phyloP scores from a whole-genome alignment of 2,113 vertebrate genomes.

The Centropristis striata region DNA sequence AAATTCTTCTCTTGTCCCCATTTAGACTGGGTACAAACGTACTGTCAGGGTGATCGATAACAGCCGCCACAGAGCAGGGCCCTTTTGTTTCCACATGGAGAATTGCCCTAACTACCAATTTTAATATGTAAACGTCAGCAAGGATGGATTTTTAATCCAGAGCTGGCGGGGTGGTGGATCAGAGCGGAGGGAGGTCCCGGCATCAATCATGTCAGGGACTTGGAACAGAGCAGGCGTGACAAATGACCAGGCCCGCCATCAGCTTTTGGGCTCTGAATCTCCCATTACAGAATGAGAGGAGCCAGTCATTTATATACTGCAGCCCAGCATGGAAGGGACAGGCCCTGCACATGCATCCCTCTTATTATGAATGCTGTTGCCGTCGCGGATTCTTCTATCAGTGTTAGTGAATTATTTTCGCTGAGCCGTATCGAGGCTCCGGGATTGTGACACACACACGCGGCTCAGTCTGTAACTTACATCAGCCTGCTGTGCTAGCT shows the following conservation, averaged over 20 bases:
- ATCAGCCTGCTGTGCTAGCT: conserved; percentile 9
- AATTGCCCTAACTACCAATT: conserved; percentile 75
- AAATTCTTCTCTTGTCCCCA: conserved; percentile 24
- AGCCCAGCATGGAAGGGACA: conserved; percentile 31
- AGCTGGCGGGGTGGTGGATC: conserved; percentile 69
- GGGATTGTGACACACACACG: conserved; percentile 23
- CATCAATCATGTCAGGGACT: conserved; percentile 76
- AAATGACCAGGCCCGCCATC: conserved; percentile 73
- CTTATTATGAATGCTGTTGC: conserved; percentile 39
- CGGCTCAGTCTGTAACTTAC: conserved; percentile 26
- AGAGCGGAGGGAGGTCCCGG: conserved; percentile 59
- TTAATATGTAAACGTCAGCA: conserved; percentile 82
- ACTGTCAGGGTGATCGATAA: conserved; percentile 74
- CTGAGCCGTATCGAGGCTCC: conserved; percentile 3
- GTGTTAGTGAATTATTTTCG: conserved; percentile 22
- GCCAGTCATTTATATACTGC: conserved; percentile 53
- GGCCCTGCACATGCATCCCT: conserved; percentile 7
- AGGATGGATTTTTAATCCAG: conserved; percentile 80
- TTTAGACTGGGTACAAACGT: conserved; percentile 34
- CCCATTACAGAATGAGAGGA: conserved; percentile 52
- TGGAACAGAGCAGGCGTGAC: conserved; percentile 65
- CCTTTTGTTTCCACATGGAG: conserved; percentile 72
- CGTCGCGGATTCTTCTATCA: conserved; percentile 16
- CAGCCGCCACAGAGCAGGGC: conserved; percentile 34
- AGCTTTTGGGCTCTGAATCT: conserved; percentile 61